These are phyloP conservation scores for Chlorospingus flavigularis DNA, from an alignment of 2,797 vertebrate species.

Conservation along the genomic window DNA sequence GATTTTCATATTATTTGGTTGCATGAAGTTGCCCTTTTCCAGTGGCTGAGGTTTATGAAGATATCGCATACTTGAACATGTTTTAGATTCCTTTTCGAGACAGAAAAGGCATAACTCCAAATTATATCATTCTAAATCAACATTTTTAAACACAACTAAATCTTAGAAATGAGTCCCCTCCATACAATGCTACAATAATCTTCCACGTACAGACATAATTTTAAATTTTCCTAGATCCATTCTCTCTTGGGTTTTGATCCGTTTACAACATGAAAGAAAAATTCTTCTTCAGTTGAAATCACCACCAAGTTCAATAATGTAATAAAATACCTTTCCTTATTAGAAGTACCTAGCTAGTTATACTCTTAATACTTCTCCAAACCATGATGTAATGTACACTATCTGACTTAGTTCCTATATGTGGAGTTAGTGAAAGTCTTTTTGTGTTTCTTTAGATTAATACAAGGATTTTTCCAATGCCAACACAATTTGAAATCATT, in stretches of 20 bases:
- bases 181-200: constrained; percentile 43
- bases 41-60: constrained; percentile 66
- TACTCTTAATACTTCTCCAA: constrained; percentile 76
- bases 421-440: constrained; percentile 78
- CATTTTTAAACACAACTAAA: constrained; percentile 37
- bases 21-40: constrained; percentile 78
- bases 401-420: constrained; percentile 76
- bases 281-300: constrained; percentile 64
- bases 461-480: constrained; percentile 70
- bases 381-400: constrained; percentile 74
- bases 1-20: constrained; percentile 76
- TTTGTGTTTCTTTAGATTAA: constrained; percentile 79
- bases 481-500: constrained; percentile 67
- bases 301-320: constrained; percentile 72
- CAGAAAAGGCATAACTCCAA: constrained; percentile 65
- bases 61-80: constrained; percentile 53
- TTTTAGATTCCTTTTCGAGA: constrained; percentile 62
- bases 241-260: constrained; percentile 31
- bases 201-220: constrained; percentile 29
- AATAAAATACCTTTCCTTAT: constrained; percentile 76
- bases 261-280: constrained; percentile 58
- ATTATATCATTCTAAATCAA: constrained; percentile 42
- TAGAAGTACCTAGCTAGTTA: constrained; percentile 79
- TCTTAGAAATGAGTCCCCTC: constrained; percentile 47
- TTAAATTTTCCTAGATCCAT: constrained; percentile 50